A percentile compares a stretch with the other conserved stretches of the same genome.
Evolutionary conservation across 2,113 vertebrate species (phyloP).

Genomic region (Seriola quinqueradiata): DNA sequence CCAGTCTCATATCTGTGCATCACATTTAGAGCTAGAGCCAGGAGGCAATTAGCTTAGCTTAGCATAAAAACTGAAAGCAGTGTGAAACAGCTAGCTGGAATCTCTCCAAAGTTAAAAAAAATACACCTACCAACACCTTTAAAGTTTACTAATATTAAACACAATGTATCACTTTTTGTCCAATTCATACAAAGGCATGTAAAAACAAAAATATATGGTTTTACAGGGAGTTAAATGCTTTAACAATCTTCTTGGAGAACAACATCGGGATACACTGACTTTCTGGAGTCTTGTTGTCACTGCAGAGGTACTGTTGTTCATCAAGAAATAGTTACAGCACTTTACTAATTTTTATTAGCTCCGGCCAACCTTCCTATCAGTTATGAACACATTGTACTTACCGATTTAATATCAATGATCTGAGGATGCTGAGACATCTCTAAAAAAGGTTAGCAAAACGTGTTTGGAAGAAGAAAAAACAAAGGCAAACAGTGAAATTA

Average conservation of each 20-base stretch:
- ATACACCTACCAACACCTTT: neutral
- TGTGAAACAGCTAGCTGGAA: neutral
- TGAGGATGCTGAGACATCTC: neutral
- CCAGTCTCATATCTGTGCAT: neutral
- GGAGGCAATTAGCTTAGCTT: neutral
- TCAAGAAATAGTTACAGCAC: neutral
- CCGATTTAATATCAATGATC: neutral
- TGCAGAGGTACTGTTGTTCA: neutral
- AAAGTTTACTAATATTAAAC: slow-evolving; percentile 8
- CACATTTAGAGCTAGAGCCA: neutral
- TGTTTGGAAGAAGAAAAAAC: neutral
- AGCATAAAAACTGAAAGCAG: neutral
- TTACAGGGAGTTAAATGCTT: slow-evolving; percentile 3
- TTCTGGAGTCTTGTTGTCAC: neutral
- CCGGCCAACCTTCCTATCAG: neutral
- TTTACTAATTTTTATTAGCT: neutral
- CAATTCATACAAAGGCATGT: slow-evolving; percentile 1
- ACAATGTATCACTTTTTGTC: slow-evolving; percentile 9
- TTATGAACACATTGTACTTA: neutral
- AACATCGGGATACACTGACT: neutral
- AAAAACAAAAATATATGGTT: slow-evolving; percentile 9
- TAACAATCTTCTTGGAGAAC: neutral
- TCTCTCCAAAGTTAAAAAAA: neutral
- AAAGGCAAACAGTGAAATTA: neutral
- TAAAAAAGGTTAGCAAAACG: neutral